Evolutionary conservation across 2,888 invertebrate genomes (phyloP).

Genomic region (Sylvicola cinctus): DNA sequence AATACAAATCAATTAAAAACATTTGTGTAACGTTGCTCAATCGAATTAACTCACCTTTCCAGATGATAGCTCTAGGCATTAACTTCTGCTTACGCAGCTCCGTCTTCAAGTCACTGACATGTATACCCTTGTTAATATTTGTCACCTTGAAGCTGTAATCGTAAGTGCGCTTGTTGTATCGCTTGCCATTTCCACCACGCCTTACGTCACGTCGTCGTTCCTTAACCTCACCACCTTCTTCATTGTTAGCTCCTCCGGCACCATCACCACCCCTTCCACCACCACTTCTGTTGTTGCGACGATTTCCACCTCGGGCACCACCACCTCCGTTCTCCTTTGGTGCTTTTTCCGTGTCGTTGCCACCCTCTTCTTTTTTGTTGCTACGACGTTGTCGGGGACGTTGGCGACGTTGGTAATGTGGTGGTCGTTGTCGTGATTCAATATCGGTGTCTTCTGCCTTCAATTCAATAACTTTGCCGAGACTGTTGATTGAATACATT

Average conservation of each 20-base stretch:
- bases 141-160: constrained; percentile 34
- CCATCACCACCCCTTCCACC: constrained; percentile 1
- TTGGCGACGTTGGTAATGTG: constrained; percentile 23
- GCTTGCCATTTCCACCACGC: constrained; percentile 10
- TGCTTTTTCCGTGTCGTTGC: neutral
- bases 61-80: constrained; percentile 54
- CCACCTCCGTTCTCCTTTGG: neutral
- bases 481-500: no score
- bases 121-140: constrained; percentile 47
- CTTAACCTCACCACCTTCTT: constrained; percentile 1
- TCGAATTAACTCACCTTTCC: constrained; percentile 31
- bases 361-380: constrained; percentile 3
- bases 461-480: constrained; percentile 37
- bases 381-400: constrained; percentile 23
- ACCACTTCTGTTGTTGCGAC: no score
- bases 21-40: neutral
- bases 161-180: constrained; percentile 6
- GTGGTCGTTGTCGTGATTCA: constrained; percentile 29
- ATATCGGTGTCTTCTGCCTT: constrained; percentile 51
- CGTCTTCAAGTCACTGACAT: constrained; percentile 53
- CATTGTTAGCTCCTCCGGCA: constrained; percentile 1
- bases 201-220: neutral
- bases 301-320: neutral
- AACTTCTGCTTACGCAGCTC: constrained; percentile 52
- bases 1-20: constrained; percentile 4